phyloP scores from a whole-genome alignment of 2,797 vertebrate genomes.

The Caiman crocodilus region DNA sequence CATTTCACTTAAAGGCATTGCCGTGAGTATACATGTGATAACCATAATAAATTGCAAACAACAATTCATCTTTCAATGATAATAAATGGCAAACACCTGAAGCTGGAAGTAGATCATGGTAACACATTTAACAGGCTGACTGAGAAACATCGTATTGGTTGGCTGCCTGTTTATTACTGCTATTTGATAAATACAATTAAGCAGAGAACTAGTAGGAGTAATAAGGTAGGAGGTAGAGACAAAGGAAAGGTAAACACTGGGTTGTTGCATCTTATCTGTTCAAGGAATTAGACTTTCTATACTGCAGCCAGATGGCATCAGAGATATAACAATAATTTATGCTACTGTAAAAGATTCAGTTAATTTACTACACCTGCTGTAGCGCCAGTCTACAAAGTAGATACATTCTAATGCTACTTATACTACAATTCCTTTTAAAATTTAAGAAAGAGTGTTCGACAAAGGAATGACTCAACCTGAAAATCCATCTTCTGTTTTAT shows the following conservation, averaged over 20 bases:
- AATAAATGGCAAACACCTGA: fast-evolving
- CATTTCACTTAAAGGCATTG: background rate
- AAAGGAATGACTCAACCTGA: background rate
- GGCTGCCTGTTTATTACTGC: background rate
- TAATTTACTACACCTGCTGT: background rate
- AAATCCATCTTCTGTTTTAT: background rate
- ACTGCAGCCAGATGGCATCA: background rate
- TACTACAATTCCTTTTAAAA: background rate
- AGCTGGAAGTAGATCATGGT: fast-evolving
- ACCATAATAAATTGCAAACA: fast-evolving
- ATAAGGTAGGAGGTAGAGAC: background rate
- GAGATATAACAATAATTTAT: background rate
- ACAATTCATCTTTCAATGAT: background rate
- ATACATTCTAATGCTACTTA: background rate
- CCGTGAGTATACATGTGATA: background rate
- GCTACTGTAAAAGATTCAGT: background rate
- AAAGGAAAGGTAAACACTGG: background rate
- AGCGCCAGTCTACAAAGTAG: background rate
- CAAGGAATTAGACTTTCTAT: background rate
- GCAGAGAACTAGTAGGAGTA: background rate
- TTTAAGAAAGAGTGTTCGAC: background rate
- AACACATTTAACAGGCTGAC: background rate
- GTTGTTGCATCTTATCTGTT: background rate
- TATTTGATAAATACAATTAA: background rate
- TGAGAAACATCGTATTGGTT: background rate